Percentiles rank a stretch among this genome's conserved stretches.
Conservation (phyloP, 2,113 vertebrate genomes). For the Arizona elegans region DNA sequence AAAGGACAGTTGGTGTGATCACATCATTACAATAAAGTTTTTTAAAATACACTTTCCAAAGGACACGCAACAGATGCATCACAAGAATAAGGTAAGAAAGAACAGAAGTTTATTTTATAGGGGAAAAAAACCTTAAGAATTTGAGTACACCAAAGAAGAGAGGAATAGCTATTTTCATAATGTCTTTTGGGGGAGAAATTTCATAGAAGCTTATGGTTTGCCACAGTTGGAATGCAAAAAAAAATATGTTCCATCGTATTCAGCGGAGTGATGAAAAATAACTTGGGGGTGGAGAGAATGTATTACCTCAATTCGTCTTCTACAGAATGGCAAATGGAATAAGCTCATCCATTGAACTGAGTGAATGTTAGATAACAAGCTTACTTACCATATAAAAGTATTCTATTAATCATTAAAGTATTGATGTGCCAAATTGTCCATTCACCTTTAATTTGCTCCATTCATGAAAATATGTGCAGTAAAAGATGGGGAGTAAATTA, state of each 20-base stretch:
- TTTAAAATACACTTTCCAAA: not conserved
- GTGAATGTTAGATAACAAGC: not conserved
- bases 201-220: not conserved
- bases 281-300: not conserved
- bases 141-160: not conserved
- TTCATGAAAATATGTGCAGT: not conserved
- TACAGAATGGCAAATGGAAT: not conserved
- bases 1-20: not conserved
- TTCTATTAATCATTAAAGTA: not conserved
- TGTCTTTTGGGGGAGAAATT: not conserved
- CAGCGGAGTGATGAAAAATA: not conserved
- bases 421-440: not conserved
- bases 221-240: not conserved
- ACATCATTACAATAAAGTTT: not conserved
- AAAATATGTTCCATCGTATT: not conserved
- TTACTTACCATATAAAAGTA: not conserved
- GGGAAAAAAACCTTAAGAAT: not conserved
- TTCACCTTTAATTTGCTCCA: not conserved
- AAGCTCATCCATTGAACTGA: not conserved
- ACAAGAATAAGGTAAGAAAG: not conserved
- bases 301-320: not conserved
- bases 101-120: not conserved
- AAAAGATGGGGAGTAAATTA: not conserved
- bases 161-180: not conserved
- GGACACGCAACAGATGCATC: not conserved